phyloP scores from a whole-genome alignment of 2,797 vertebrate genomes.

The Adelosebastes latens region DNA sequence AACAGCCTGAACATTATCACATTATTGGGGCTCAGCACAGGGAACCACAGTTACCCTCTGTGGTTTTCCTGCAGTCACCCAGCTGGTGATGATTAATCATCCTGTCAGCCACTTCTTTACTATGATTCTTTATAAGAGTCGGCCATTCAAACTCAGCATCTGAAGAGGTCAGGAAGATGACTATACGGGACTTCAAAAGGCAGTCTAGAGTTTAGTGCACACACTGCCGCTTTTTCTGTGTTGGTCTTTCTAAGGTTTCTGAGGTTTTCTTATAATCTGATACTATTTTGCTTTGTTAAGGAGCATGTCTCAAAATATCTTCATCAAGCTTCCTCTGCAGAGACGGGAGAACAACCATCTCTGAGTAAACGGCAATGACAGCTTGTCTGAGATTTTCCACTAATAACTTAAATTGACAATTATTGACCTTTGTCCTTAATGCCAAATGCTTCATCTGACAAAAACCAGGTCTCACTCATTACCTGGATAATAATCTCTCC shows the following conservation, averaged over 20 bases:
- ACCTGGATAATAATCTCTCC: background rate
- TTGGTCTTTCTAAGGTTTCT: background rate
- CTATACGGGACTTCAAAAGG: background rate
- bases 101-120: background rate
- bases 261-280: background rate
- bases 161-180: background rate
- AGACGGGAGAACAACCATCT: background rate
- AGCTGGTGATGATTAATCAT: background rate
- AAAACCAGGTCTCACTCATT: background rate
- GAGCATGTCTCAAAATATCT: background rate
- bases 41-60: too few species aligned
- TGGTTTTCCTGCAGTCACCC: too few species aligned
- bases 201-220: background rate
- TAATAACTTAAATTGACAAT: background rate
- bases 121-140: background rate
- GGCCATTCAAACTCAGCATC: background rate
- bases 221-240: background rate
- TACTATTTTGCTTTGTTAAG: background rate
- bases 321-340: background rate
- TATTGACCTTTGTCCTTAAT: background rate
- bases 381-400: background rate
- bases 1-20: too few species aligned
- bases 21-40: too few species aligned
- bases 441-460: background rate
- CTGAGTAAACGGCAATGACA: slow-evolving; percentile 1